phyloP scores from a whole-genome alignment of 2,113 vertebrate species.

The Podarcis muralis region DNA sequence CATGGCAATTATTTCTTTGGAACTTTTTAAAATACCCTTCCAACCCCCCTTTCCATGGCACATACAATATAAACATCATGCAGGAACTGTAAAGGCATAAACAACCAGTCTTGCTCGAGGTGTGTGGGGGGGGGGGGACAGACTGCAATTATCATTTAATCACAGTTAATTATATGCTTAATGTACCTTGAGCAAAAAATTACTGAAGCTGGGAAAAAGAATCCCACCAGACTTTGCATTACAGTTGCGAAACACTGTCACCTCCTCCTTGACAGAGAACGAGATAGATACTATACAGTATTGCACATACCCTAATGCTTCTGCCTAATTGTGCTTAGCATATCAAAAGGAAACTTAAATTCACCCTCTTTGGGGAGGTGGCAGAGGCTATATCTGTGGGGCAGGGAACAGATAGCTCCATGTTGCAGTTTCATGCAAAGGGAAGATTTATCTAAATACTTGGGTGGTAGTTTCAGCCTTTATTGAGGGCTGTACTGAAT shows the following conservation, averaged over 20 bases:
- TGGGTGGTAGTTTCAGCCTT: background rate
- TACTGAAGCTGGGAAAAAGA: constrained; percentile 46
- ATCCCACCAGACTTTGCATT: constrained; percentile 32
- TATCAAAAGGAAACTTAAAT: background rate
- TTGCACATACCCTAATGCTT: background rate
- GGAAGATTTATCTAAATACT: background rate
- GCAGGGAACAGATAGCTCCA: background rate
- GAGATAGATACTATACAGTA: background rate
- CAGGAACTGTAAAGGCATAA: constrained; percentile 51
- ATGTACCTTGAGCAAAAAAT: constrained; percentile 64
- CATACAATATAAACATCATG: constrained; percentile 54
- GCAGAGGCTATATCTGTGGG: background rate
- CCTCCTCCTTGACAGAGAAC: constrained; percentile 33
- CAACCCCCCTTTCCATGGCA: constrained; percentile 40
- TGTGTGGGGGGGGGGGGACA: constrained; percentile 19
- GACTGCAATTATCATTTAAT: constrained; percentile 69
- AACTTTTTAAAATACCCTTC: constrained; percentile 44
- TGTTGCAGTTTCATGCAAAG: background rate
- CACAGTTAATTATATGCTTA: constrained; percentile 68
- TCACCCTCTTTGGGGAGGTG: background rate
- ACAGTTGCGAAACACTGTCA: constrained; percentile 36
- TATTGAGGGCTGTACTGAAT: background rate
- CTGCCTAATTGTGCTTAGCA: background rate
- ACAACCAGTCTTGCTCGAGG: constrained; percentile 56
- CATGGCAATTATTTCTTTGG: constrained; percentile 51